These are phyloP conservation scores for Chinchilla lanigera DNA, from an alignment of 2,113 vertebrate species.

Conservation along the genomic window DNA sequence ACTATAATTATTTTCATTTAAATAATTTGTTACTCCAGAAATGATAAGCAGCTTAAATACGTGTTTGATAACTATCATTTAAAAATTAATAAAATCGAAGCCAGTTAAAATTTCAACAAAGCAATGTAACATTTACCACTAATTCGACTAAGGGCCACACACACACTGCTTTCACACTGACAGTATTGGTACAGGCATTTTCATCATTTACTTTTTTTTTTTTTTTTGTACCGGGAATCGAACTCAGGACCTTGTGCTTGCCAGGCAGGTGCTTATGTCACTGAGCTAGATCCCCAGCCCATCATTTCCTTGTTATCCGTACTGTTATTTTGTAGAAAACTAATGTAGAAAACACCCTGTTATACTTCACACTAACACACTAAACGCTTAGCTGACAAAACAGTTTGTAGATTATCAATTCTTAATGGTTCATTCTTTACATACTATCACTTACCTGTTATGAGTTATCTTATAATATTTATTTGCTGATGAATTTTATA, in stretches of 20 bases:
- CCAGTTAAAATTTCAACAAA: conserved; percentile 43
- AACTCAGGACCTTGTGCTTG: too few relatives aligned
- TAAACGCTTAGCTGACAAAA: conserved; percentile 54
- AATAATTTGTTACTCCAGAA: conserved; percentile 73
- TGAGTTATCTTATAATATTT: conserved; percentile 79
- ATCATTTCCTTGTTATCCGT: conserved; percentile 29
- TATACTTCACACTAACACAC: conserved; percentile 11
- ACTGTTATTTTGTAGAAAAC: conserved; percentile 59
- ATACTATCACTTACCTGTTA: conserved; percentile 76
- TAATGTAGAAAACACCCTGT: conserved; percentile 27
- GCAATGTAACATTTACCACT: conserved; percentile 73
- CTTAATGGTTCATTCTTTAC: conserved; percentile 73
- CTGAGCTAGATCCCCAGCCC: too few relatives aligned
- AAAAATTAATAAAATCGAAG: conserved; percentile 58
- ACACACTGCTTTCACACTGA: conserved; percentile 91
- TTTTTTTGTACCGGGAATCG: too few relatives aligned
- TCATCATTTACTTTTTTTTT: too few relatives aligned
- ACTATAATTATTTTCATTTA: conserved; percentile 55
- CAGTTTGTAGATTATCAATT: conserved; percentile 60
- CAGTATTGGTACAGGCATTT: conserved; percentile 80
- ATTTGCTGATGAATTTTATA: conserved; percentile 58
- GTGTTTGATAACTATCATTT: conserved; percentile 27
- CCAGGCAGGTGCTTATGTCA: too few relatives aligned
- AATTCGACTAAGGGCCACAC: conserved; percentile 90
- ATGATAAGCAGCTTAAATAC: conserved; percentile 78